A percentile compares a stretch with the other conserved stretches of the same genome.
phyloP scores from a whole-genome alignment of 2,797 vertebrate species.

The Odontamblyopus rebecca region DNA sequence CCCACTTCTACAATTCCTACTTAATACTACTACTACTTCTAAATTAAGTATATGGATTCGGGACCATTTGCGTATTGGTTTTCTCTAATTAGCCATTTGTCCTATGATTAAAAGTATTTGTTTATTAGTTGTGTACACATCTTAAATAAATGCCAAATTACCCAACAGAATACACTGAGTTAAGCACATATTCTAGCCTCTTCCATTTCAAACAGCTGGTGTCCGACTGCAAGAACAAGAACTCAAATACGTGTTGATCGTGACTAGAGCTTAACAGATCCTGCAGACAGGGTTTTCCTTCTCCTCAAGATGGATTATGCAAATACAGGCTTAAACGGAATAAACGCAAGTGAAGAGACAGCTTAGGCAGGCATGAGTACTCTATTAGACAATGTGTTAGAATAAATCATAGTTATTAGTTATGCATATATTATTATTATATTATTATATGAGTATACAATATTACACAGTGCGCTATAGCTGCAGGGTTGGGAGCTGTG shows the following conservation, averaged over 20 bases:
- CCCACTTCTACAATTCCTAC: no score
- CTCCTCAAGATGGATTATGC: slow-evolving; percentile 6
- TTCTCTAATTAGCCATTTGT: neutral
- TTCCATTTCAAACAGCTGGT: neutral
- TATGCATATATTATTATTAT: neutral
- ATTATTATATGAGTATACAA: neutral
- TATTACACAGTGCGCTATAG: neutral
- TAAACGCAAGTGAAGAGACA: neutral
- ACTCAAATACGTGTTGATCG: neutral
- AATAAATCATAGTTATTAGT: neutral
- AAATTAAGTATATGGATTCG: no score
- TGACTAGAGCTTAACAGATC: neutral
- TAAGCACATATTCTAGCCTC: neutral
- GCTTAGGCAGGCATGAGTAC: slow-evolving; percentile 2
- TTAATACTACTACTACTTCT: no score
- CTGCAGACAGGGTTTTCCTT: neutral
- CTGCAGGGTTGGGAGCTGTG: no score
- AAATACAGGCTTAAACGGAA: slow-evolving; percentile 4
- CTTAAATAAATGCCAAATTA: neutral
- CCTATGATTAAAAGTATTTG: neutral
- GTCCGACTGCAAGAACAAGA: neutral
- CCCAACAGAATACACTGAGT: neutral
- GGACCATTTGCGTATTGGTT: no score
- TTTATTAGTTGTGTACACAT: neutral
- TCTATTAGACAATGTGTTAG: neutral